phyloP scores from a whole-genome alignment of 2,888 invertebrate species.

The Oscheius sp. region DNA sequence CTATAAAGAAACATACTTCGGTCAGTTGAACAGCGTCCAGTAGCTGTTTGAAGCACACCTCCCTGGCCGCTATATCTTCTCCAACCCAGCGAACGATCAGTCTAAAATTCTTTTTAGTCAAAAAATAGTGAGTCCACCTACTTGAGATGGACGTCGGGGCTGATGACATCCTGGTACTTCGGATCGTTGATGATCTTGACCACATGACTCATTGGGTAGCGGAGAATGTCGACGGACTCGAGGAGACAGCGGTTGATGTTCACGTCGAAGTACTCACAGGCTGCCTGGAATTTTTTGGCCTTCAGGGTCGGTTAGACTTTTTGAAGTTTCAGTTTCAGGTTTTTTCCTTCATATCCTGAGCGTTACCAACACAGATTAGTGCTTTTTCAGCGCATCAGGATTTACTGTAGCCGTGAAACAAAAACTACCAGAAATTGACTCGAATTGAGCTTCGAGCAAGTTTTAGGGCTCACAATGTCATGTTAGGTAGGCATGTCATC shows the following conservation, averaged over 20 bases:
- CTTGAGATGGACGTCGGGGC: constrained; percentile 72
- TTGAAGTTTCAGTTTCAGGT: no score
- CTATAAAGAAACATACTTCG: constrained; percentile 3
- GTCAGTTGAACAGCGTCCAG: constrained; percentile 70
- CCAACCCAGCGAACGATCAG: constrained; percentile 78
- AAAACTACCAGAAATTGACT: neutral
- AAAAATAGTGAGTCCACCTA: constrained; percentile 34
- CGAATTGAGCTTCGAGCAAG: no score
- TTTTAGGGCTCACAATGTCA: neutral
- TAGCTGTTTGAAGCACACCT: constrained; percentile 78
- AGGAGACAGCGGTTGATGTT: constrained; percentile 75
- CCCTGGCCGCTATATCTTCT: constrained; percentile 76
- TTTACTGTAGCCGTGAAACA: neutral
- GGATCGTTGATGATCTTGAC: constrained; percentile 78
- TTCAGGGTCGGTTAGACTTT: neutral
- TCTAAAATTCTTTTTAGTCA: constrained; percentile 46
- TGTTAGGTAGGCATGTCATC: neutral
- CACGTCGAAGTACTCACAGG: constrained; percentile 66
- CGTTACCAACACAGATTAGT: neutral
- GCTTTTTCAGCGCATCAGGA: neutral
- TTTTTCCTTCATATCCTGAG: no score
- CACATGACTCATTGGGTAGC: constrained; percentile 76
- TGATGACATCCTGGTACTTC: constrained; percentile 72
- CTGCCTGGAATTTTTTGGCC: constrained; percentile 38
- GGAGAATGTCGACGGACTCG: constrained; percentile 78